These are phyloP conservation scores for Meloidogyne floridensis DNA, from an alignment of 1,140 invertebrate species.

Conservation along the genomic window DNA sequence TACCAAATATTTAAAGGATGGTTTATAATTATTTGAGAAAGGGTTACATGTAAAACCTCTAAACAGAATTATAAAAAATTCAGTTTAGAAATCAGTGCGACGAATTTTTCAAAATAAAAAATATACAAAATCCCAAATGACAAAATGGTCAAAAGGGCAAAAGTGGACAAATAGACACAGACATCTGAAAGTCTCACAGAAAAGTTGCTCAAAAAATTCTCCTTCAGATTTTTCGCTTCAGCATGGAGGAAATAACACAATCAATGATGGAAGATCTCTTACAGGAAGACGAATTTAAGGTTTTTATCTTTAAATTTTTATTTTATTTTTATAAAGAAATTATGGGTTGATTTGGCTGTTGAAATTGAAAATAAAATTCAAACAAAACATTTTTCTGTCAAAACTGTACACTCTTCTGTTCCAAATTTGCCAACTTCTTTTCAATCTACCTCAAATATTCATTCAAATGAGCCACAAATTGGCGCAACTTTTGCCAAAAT, in stretches of 20 bases:
- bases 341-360: slow-evolving; percentile 26
- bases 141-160: too few relatives aligned
- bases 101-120: too few relatives aligned
- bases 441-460: background rate
- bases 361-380: slow-evolving; percentile 14
- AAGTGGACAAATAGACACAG: too few relatives aligned
- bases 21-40: too few relatives aligned
- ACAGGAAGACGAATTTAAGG: background rate
- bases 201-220: too few relatives aligned
- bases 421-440: background rate
- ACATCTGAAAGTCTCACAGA: too few relatives aligned
- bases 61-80: too few relatives aligned
- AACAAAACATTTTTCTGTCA: background rate
- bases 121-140: too few relatives aligned
- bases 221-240: background rate
- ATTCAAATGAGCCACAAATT: background rate
- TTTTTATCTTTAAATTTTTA: background rate
- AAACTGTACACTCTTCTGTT: background rate
- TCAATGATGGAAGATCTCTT: background rate
- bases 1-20: too few relatives aligned
- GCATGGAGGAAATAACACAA: background rate
- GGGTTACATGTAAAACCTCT: too few relatives aligned
- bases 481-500: background rate
- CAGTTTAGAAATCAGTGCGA: too few relatives aligned
- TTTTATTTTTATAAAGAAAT: slow-evolving; percentile 13